Percentiles rank a stretch among this genome's conserved stretches.
These are phyloP conservation scores for Hoplostethus mediterraneus DNA, from an alignment of 2,797 vertebrate species.

Conservation along the genomic window DNA sequence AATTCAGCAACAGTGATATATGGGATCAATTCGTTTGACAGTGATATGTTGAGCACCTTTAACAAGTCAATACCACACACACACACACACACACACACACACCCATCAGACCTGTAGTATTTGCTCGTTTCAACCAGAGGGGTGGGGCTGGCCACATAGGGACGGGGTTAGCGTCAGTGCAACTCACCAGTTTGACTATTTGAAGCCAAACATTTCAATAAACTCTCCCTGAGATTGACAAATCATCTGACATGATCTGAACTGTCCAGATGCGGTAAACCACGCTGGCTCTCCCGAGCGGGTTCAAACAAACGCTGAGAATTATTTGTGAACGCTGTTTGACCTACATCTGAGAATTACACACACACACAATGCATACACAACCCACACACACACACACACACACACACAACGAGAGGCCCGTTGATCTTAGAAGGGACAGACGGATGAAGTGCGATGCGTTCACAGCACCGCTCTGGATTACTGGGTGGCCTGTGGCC, in stretches of 20 bases:
- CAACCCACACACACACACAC: conserved; percentile 12
- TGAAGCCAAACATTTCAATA: background rate
- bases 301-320: conserved; percentile 2
- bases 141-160: too few relatives aligned
- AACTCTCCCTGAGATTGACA: background rate
- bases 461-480: conserved; percentile 54
- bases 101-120: too few relatives aligned
- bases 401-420: conserved; percentile 2
- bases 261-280: background rate
- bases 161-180: too few relatives aligned
- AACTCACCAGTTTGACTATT: background rate
- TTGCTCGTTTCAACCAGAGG: too few relatives aligned
- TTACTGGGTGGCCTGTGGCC: conserved; percentile 59
- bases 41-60: too few relatives aligned
- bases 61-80: too few relatives aligned
- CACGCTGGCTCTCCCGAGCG: background rate
- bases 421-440: conserved; percentile 27
- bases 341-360: background rate
- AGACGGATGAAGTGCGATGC: conserved; percentile 50
- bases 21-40: too few relatives aligned
- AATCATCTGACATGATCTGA: conserved; percentile 21
- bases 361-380: background rate
- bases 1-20: too few relatives aligned
- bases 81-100: too few relatives aligned
- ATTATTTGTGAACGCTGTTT: background rate